Base-by-base conservation (phyloP, 2,888 invertebrate genomes). In the Caradrina clavipalpis region DNA sequence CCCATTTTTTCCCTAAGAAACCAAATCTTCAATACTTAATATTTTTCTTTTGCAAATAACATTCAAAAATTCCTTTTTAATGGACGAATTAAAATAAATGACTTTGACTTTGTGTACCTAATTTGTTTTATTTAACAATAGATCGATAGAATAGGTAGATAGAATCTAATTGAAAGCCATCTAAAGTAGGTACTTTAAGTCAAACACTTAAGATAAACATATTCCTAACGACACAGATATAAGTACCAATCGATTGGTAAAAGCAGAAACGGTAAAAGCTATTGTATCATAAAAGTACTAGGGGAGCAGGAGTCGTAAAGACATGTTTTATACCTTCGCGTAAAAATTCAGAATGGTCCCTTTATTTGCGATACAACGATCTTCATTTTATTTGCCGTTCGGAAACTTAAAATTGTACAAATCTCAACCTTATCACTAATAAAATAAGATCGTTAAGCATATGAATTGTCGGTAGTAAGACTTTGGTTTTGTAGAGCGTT, bases 311-410 rank as follows among this genome's bases (percentile, higher is more conserved):
- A 84, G 53, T 79, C 83, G 68, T 82, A 85, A 85, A 84, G 81
- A 85, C 67, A 77, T 79, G 79, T 85, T 87, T 88, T 84, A 87
- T 87, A 78, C 78, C 78, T 80, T 69, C 51, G 73, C 83, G 83
- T 83, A 88, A 88, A 88, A 88, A 88, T 88, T 86, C 89, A 84
- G 87, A 84, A 89, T 88, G 87, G 88, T 86, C 76, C 68, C 83
- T 85, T 83, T 83, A 83, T 85, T 85, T 82, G 80, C 81, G 81
- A 86, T 85, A 88, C 83, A 86, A 84, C 71, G 78, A 76, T 64
- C 65, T 74, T 70, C 54, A 78, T 82, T 81, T 80, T 76, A 76
- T 71, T 67, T 79, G 73, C 73, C 57, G 50, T 74, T 84, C 19
- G n/a, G 47, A 50, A 69, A 49, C 17, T 63, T 31, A 21, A 47